These are phyloP conservation scores for Penaeus monodon DNA, from an alignment of 2,888 invertebrate genomes.

Conservation along the genomic window DNA sequence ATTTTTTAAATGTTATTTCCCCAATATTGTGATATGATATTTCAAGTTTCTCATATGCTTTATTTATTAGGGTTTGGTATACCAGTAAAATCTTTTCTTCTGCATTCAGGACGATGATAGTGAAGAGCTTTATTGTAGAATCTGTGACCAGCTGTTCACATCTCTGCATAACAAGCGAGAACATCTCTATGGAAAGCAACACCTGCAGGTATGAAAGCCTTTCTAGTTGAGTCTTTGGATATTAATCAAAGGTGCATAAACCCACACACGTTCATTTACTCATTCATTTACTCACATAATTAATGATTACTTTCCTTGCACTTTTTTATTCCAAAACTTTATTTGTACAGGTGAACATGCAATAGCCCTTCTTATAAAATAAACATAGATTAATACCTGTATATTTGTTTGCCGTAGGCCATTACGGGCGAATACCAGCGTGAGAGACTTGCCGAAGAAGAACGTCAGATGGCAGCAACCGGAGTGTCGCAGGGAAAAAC, in stretches of 20 bases:
- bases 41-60: no score
- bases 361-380: no score
- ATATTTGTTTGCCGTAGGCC: slow-evolving; percentile 24
- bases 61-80: not conserved
- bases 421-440: slow-evolving; percentile 58
- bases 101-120: slow-evolving; percentile 73
- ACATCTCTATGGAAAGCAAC: slow-evolving; percentile 75
- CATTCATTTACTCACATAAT: no score
- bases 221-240: no score
- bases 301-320: no score
- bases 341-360: no score
- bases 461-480: slow-evolving; percentile 44
- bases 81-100: slow-evolving; percentile 24
- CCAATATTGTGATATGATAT: no score
- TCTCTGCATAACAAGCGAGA: slow-evolving; percentile 75
- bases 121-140: slow-evolving; percentile 74
- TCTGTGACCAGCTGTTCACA: slow-evolving; percentile 76
- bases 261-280: no score
- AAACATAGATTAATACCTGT: no score
- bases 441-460: slow-evolving; percentile 52
- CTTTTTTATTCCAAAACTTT: no score
- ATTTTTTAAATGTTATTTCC: no score
- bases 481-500: not conserved
- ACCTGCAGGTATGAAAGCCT: slow-evolving; percentile 70
- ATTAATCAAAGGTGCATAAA: no score